Base-by-base conservation (phyloP, 2,113 vertebrate genomes). In the Columbina picui region DNA sequence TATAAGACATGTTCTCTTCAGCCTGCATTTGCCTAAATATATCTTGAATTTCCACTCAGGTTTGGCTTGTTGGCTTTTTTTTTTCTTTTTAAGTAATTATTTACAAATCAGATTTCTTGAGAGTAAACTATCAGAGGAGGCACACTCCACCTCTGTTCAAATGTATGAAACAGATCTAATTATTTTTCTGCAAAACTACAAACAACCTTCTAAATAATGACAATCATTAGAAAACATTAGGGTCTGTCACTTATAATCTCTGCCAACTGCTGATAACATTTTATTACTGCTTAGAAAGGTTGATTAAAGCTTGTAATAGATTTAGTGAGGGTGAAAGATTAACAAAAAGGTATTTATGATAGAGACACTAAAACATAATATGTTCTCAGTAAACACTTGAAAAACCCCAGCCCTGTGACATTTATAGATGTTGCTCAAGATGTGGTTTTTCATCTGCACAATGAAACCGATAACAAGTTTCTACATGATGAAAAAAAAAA, bases 331-430 rank as follows among this genome's bases (percentile, higher is more conserved):
- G 90, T 87, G 82, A 88, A 96, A 96, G 88, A 96, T 96, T 97
- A 96, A 97, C 92, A 93, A 93, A 95, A 94, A 97, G 90, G 96
- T 97, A 97, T 97, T 97, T 97, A 87, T 65, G 81, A 43, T 16
- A 65, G 15, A 84, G 75, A 77, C 49, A 80, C 63, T 84, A 84
- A 84, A 85, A 92, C 86, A 60, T 81, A 90, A 55, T 64, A 87
- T 47, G 79, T 47, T 89, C 71, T 94, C 78, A 82, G 82, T 90
- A 96, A 96, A 94, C 71, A 96, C 34, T 60, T 4, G 1, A 32
- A 84, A 88, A 93, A 84, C 9, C 10, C 10, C 78, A 95, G 88
- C 45, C 49, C 78, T 89, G 77, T 92, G 90, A 86, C 71, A 87
- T 95, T 95, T 94, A 94, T 60, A 93, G 89, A 76, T 75, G 43